Conservation (phyloP, 2,797 vertebrate genomes). For the Limosa lapponica region DNA sequence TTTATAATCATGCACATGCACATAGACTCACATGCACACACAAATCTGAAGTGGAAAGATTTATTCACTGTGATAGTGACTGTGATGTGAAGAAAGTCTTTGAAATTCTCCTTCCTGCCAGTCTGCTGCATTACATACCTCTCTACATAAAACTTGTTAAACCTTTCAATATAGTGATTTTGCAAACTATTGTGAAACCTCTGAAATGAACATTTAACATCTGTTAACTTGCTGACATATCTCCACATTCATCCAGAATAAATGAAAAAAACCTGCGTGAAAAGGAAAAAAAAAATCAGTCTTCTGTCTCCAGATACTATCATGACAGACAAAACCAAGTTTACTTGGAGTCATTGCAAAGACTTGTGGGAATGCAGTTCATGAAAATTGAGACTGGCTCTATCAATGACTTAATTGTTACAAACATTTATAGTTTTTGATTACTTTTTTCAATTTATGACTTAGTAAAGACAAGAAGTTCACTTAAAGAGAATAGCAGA, state of each 20-base stretch:
- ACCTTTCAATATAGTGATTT: slow-evolving; percentile 8
- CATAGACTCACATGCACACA: fast-evolving
- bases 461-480: not conserved
- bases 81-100: not conserved
- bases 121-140: not conserved
- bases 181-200: slow-evolving; percentile 22
- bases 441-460: not conserved
- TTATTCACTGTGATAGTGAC: not conserved
- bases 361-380: not conserved
- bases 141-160: not conserved
- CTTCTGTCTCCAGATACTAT: not conserved
- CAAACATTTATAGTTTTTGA: not conserved
- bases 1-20: not conserved
- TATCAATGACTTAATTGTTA: not conserved
- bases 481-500: not conserved
- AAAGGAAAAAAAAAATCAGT: not conserved
- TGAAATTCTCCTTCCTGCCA: not conserved
- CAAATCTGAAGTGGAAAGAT: not conserved
- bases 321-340: not conserved
- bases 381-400: not conserved
- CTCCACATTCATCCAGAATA: not conserved
- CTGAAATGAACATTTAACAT: slow-evolving; percentile 5
- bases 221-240: not conserved
- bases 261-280: not conserved
- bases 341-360: not conserved